Conservation (phyloP, 2,113 vertebrate genomes). For the Alethe castanea region DNA sequence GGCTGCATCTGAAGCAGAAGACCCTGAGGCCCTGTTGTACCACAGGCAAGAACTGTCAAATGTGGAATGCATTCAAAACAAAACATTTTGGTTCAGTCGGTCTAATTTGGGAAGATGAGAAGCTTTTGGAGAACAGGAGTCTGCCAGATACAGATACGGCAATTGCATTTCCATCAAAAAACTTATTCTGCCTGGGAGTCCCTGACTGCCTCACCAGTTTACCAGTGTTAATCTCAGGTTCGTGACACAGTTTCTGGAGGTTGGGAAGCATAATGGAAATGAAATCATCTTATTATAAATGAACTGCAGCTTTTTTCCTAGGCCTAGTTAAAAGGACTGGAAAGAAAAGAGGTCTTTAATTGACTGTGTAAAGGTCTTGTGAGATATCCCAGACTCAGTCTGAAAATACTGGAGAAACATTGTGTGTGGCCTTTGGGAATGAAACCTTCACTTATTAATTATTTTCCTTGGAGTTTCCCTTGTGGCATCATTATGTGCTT, state of each 20-base stretch:
- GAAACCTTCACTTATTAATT: conserved; percentile 27
- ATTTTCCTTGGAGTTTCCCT: conserved; percentile 32
- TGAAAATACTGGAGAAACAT: conserved; percentile 7
- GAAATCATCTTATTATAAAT: not conserved
- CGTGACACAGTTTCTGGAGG: not conserved
- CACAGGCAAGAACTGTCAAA: not conserved
- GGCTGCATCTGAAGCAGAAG: conserved; percentile 11
- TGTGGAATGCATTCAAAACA: not conserved
- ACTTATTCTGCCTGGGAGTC: not conserved
- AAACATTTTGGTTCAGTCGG: not conserved
- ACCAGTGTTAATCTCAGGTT: not conserved
- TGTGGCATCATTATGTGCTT: conserved; percentile 32
- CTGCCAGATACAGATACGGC: not conserved
- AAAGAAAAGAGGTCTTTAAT: not conserved
- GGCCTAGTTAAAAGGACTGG: not conserved
- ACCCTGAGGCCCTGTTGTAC: not conserved
- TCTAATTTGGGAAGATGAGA: not conserved
- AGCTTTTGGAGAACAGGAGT: not conserved
- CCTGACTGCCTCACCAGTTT: not conserved
- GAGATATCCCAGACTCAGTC: not conserved
- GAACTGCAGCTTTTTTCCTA: not conserved
- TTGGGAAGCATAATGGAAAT: not conserved
- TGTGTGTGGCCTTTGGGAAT: not conserved
- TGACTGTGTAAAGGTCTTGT: not conserved
- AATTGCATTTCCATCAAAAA: not conserved